Evolutionary conservation across 2,888 invertebrate genomes (phyloP).

Genomic region (Ophraella communa): DNA sequence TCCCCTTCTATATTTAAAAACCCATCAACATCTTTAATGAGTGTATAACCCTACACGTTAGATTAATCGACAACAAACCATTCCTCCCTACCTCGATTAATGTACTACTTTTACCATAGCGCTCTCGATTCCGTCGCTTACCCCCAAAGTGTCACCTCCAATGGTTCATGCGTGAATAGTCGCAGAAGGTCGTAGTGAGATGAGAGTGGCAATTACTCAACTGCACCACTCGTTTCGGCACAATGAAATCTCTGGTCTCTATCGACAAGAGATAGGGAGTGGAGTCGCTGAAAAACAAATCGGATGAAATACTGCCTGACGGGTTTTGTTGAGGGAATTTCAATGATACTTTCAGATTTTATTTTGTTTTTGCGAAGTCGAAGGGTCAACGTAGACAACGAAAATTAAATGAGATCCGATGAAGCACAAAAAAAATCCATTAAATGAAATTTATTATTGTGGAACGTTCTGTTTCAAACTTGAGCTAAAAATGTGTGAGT

Average conservation of each 20-base stretch:
- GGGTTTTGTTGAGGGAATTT: slow-evolving; percentile 5
- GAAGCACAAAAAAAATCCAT: background rate
- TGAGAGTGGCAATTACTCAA: slow-evolving; percentile 31
- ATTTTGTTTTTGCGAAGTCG: slow-evolving; percentile 2
- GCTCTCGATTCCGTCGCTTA: background rate
- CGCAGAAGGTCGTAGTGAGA: slow-evolving; percentile 8
- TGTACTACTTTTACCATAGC: slow-evolving; percentile 6
- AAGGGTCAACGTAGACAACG: background rate
- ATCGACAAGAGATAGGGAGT: slow-evolving; percentile 22
- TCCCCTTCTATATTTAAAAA: background rate
- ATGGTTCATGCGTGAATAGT: slow-evolving; percentile 20
- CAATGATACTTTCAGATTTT: slow-evolving; percentile 3
- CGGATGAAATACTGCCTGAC: slow-evolving; percentile 7
- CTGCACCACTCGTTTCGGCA: slow-evolving; percentile 28
- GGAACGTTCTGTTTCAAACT: background rate
- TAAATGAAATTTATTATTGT: background rate
- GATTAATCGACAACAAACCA: background rate
- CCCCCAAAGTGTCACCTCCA: slow-evolving; percentile 8
- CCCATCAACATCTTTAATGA: background rate
- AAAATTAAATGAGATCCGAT: background rate
- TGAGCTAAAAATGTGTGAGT: too few relatives aligned
- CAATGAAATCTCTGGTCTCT: slow-evolving; percentile 31
- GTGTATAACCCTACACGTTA: background rate
- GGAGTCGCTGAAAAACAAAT: slow-evolving; percentile 20
- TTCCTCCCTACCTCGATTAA: background rate